These are phyloP conservation scores for Eira barbara DNA, from an alignment of 2,113 vertebrate species.

Conservation along the genomic window DNA sequence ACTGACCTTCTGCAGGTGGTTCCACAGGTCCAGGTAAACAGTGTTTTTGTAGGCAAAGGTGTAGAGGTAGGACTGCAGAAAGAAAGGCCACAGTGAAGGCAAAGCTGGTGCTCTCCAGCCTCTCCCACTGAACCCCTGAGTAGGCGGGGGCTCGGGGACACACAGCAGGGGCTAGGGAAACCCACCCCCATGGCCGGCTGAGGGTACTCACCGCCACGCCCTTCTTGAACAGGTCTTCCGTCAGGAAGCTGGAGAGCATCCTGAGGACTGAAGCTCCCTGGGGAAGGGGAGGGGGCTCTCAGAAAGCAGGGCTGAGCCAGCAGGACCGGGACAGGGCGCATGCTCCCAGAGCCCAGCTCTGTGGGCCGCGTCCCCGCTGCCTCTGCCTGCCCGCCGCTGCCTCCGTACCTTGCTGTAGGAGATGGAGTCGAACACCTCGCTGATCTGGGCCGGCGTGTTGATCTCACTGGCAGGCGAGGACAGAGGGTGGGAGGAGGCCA, in stretches of 20 bases:
- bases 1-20: conserved; percentile 88
- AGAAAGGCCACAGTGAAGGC: not conserved
- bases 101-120: accelerated
- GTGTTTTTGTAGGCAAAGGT: conserved; percentile 87
- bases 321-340: accelerated
- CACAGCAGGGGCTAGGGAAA: not conserved
- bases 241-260: conserved; percentile 94
- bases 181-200: accelerated
- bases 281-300: not conserved
- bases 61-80: conserved; percentile 88
- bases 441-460: conserved; percentile 90
- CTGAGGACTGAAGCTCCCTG: conserved; percentile 93
- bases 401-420: conserved; percentile 93
- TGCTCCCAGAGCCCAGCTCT: not conserved
- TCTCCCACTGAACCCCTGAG: not conserved
- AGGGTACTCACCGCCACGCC: conserved; percentile 89
- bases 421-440: conserved; percentile 91
- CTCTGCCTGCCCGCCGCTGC: accelerated
- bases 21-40: conserved; percentile 88
- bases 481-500: conserved; percentile 93
- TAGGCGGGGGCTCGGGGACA: accelerated
- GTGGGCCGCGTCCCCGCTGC: accelerated
- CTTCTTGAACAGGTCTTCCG: conserved; percentile 85
- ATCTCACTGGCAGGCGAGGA: conserved; percentile 85
- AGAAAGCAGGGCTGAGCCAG: not conserved